phyloP scores from a whole-genome alignment of 1,140 invertebrate species.

The Pararge aegeria region DNA sequence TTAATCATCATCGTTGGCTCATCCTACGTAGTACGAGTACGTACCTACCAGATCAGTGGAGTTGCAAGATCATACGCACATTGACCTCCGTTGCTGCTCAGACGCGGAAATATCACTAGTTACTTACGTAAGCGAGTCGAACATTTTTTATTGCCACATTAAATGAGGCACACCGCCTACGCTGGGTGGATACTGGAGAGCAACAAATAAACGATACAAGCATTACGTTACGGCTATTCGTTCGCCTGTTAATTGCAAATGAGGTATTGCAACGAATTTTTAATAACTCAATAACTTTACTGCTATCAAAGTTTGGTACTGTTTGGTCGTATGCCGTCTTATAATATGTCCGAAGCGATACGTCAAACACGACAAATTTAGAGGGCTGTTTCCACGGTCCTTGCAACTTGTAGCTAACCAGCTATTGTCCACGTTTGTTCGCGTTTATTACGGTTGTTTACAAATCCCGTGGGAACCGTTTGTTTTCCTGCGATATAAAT shows the following conservation, averaged over 20 bases:
- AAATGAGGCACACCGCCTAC: slow-evolving; percentile 69
- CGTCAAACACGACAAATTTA: too few relatives aligned
- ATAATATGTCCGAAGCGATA: too few relatives aligned
- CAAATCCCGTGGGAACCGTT: too few relatives aligned
- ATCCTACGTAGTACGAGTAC: background rate
- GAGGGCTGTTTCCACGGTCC: too few relatives aligned
- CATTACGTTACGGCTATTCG: slow-evolving; percentile 20
- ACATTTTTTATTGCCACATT: slow-evolving; percentile 75
- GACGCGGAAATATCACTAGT: slow-evolving; percentile 62
- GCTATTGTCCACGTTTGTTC: too few relatives aligned
- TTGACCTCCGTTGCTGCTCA: slow-evolving; percentile 57
- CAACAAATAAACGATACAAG: slow-evolving; percentile 28
- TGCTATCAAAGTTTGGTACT: background rate
- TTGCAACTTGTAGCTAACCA: too few relatives aligned
- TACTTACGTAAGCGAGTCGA: slow-evolving; percentile 74
- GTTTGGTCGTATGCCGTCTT: too few relatives aligned
- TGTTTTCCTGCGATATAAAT: too few relatives aligned
- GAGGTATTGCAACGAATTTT: slow-evolving; percentile 13
- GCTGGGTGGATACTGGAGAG: slow-evolving; percentile 51
- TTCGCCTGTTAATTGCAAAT: slow-evolving; percentile 44
- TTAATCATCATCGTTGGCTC: background rate
- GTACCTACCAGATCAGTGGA: slow-evolving; percentile 1
- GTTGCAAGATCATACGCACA: slow-evolving; percentile 55
- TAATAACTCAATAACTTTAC: slow-evolving; percentile 9
- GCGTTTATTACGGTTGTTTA: too few relatives aligned